phyloP scores from a whole-genome alignment of 2,797 vertebrate genomes.

The Liasis olivaceus region DNA sequence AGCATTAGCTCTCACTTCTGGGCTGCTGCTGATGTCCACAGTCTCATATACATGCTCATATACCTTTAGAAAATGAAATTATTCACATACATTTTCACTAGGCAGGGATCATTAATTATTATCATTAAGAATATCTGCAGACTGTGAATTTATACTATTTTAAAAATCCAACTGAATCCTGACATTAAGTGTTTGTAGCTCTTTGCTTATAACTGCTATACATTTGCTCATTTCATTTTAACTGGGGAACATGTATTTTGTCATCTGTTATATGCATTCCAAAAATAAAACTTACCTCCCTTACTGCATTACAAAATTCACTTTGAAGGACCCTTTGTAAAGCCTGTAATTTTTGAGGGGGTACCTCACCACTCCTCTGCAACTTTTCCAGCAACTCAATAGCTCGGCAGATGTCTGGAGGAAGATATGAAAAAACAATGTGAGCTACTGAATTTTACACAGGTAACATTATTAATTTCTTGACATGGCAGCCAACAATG shows the following conservation, averaged over 20 bases:
- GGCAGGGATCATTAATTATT: too few relatives aligned
- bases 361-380: conserved; percentile 95
- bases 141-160: background rate
- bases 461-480: background rate
- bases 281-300: conserved; percentile 83
- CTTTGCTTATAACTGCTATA: background rate
- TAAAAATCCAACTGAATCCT: background rate
- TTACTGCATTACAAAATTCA: conserved; percentile 97
- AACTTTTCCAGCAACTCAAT: conserved; percentile 97
- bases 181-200: background rate
- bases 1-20: conserved; percentile 96
- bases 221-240: background rate
- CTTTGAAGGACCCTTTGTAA: conserved; percentile 97
- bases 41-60: conserved; percentile 99
- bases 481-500: background rate
- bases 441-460: conserved; percentile 1
- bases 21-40: conserved; percentile 98
- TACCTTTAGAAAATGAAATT: conserved; percentile 79
- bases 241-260: background rate
- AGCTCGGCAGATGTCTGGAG: conserved; percentile 93
- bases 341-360: conserved; percentile 96
- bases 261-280: background rate
- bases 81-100: background rate
- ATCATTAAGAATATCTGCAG: background rate
- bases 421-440: conserved; percentile 37